Evolutionary conservation across 2,888 invertebrate species (phyloP).

Genomic region (Brenthis daphne): DNA sequence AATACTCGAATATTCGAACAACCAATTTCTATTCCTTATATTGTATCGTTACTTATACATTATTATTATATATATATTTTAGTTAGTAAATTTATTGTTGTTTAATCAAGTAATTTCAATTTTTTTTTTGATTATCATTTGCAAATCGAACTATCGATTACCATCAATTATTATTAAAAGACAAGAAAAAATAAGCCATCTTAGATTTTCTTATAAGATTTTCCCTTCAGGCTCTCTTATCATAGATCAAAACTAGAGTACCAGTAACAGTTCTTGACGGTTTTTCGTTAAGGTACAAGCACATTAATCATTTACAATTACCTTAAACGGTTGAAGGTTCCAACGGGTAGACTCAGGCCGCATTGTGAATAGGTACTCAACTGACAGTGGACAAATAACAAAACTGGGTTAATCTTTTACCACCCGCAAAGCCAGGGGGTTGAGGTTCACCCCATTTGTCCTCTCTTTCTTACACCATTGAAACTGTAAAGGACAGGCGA

Average conservation of each 20-base stretch:
- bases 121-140: too few species aligned
- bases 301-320: slow-evolving; percentile 81
- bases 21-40: slow-evolving; percentile 21
- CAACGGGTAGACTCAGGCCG: slow-evolving; percentile 72
- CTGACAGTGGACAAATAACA: slow-evolving; percentile 83
- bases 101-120: background rate
- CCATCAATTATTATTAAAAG: background rate
- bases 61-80: slow-evolving; percentile 9
- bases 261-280: slow-evolving; percentile 69
- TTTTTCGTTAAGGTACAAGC: slow-evolving; percentile 69
- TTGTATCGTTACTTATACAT: slow-evolving; percentile 2
- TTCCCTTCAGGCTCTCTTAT: slow-evolving; percentile 30
- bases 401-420: slow-evolving; percentile 82
- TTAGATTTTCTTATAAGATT: slow-evolving; percentile 4
- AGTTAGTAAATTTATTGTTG: background rate
- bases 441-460: slow-evolving; percentile 66
- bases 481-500: slow-evolving; percentile 67
- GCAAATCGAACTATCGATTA: too few species aligned
- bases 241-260: slow-evolving; percentile 71
- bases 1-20: slow-evolving; percentile 26
- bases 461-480: slow-evolving; percentile 61
- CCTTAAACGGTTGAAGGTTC: slow-evolving; percentile 77
- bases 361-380: slow-evolving; percentile 81
- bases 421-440: slow-evolving; percentile 71
- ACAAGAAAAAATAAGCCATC: background rate